Conservation (phyloP, 2,113 vertebrate genomes). For the Artemisiospiza belli region DNA sequence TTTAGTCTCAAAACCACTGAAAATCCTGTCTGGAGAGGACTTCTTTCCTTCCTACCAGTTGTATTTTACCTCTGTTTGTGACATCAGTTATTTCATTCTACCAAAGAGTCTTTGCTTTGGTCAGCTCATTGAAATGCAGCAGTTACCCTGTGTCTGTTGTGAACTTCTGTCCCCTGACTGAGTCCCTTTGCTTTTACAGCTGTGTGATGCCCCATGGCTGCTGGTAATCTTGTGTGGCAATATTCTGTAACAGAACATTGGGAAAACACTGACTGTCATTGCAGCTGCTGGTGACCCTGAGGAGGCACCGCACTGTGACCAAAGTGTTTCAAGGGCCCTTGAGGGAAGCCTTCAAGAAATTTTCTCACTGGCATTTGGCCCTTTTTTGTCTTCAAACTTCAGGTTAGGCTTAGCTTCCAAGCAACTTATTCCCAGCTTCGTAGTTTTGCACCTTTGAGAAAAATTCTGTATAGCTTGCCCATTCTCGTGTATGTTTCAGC, state of each 20-base stretch:
- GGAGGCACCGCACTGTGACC: not conserved
- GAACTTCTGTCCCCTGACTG: rapidly evolving
- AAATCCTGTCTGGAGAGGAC: not conserved
- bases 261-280: rapidly evolving
- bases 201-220: not conserved
- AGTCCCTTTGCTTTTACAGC: not conserved
- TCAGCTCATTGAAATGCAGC: not conserved
- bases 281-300: rapidly evolving
- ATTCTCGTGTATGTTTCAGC: not conserved
- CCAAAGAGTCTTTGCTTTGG: not conserved
- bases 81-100: not conserved
- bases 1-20: not conserved
- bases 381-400: not conserved
- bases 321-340: not conserved
- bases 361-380: not conserved
- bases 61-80: not conserved
- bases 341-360: not conserved
- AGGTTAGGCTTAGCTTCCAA: not conserved
- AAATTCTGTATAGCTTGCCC: not conserved
- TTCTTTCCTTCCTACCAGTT: not conserved
- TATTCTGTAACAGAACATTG: too few relatives aligned
- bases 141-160: not conserved
- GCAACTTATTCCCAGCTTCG: not conserved
- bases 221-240: not conserved
- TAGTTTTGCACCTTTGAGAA: not conserved